phyloP scores from a whole-genome alignment of 1,140 invertebrate genomes.

The Megalonaias nervosa region DNA sequence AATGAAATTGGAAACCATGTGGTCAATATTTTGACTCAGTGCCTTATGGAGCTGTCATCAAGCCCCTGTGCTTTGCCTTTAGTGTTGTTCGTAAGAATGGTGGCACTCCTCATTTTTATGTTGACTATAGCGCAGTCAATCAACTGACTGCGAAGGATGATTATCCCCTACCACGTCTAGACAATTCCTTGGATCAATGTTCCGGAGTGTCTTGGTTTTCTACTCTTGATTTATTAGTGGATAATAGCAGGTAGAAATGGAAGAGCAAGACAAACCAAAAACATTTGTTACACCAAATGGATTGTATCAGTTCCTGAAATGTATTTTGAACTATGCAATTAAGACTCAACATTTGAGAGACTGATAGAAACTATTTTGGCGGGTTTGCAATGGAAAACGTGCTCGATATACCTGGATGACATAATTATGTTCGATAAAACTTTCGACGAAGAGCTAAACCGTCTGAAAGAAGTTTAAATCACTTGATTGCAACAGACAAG shows the following conservation, averaged over 20 bases:
- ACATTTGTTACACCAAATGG: conserved; percentile 6
- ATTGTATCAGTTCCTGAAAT: conserved; percentile 15
- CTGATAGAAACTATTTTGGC: conserved; percentile 10
- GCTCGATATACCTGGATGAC: conserved; percentile 10
- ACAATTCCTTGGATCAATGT: conserved; percentile 33
- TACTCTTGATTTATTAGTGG: conserved; percentile 8
- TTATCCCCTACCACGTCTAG: conserved; percentile 29
- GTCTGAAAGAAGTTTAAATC: conserved; percentile 3
- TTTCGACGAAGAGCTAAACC: neutral
- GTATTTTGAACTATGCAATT: conserved; percentile 24
- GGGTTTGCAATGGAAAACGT: no score
- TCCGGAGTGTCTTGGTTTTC: conserved; percentile 12
- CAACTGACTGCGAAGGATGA: no score
- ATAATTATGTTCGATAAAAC: conserved; percentile 9
- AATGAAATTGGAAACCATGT: conserved; percentile 17
- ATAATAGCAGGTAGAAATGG: no score
- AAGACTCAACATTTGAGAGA: conserved; percentile 15
- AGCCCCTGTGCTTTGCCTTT: conserved; percentile 73
- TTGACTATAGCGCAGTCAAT: conserved; percentile 70
- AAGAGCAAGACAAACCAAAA: conserved; percentile 4
- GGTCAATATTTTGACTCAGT: conserved; percentile 53
- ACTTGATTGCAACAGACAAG: neutral
- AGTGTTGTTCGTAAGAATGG: conserved; percentile 72
- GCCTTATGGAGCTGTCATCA: conserved; percentile 62
- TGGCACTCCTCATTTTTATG: conserved; percentile 71